Base-by-base conservation (phyloP, 2,888 invertebrate species). In the Gandaritis pyraliata region DNA sequence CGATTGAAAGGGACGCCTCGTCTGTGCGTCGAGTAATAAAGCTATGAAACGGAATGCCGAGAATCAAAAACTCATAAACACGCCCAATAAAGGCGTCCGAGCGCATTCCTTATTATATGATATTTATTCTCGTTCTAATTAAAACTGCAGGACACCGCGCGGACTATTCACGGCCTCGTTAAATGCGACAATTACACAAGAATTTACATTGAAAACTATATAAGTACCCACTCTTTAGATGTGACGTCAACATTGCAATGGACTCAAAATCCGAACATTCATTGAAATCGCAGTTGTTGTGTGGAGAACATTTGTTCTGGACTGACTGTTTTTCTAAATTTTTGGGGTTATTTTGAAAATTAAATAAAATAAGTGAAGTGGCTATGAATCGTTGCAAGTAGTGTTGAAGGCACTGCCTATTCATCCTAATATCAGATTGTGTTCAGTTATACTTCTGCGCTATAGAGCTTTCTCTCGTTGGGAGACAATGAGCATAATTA, bases 141-240 rank as follows among this genome's bases (percentile, higher is more conserved):
- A 83, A 83, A 85, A 83, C 74, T 76, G 74, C 82, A 80, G 73
- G 75, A 58, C 65, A 82, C 81, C 81, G 83, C 77, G 77, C 77
- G 81, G 77, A 84, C 84, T 86, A 84, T 85, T 85, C 81, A 83
- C 83, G 83, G 80, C 74, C 81, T 72, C 81, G 85, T 86, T 85
- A 87, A 87, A 85, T 79, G 78, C 76, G 74, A 77, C 23, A 85
- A 85, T 86, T 83, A 85, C 75, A 81, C 80, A 68, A 78, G 83
- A 85, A 85, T 85, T 82, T 85, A 81, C 80, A 81, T 78, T 80
- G 76, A 23, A 23, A 23, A 23, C 23, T 23, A n/a, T n/a, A n/a
- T n/a, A n/a, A n/a, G n/a, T n/a, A n/a, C n/a, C n/a, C n/a, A n/a
- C n/a, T n/a, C n/a, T n/a, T n/a, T n/a, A n/a, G n/a, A n/a, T n/a